A percentile compares a stretch with the other conserved stretches of the same genome.
Evolutionary conservation across 2,797 vertebrate species (phyloP).

Genomic region (Ataeniobius toweri): DNA sequence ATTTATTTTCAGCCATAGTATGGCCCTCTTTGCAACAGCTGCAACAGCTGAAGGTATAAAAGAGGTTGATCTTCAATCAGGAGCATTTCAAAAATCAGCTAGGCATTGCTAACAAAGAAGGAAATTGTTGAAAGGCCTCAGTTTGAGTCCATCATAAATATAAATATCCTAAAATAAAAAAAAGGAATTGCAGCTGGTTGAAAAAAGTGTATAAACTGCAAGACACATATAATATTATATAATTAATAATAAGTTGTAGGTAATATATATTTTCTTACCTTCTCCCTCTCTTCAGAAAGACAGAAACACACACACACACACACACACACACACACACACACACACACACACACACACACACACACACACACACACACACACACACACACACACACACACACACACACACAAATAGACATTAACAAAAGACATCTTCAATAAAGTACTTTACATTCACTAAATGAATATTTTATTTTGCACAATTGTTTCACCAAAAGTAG

Average conservation of each 20-base stretch:
- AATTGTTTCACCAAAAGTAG: background rate
- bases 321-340: too few relatives aligned
- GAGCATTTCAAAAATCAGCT: background rate
- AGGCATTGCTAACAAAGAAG: background rate
- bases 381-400: too few relatives aligned
- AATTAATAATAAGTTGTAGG: background rate
- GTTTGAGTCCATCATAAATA: background rate
- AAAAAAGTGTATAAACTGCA: background rate
- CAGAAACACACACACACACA: slow-evolving; percentile 11
- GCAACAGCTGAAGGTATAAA: slow-evolving; percentile 6
- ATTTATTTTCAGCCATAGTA: background rate
- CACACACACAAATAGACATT: background rate
- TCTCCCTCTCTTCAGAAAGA: slow-evolving; percentile 66
- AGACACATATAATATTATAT: background rate
- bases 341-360: background rate
- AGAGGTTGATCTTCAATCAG: background rate
- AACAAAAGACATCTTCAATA: too few relatives aligned
- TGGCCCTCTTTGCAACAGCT: slow-evolving; percentile 4
- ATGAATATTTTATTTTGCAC: background rate
- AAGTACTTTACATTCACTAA: background rate
- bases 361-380: background rate
- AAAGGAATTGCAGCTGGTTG: background rate
- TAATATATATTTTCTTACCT: slow-evolving; percentile 57
- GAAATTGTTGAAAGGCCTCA: background rate
- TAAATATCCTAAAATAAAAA: background rate